Conservation (phyloP, 2,888 invertebrate genomes). For the Aporophyla lueneburgensis region DNA sequence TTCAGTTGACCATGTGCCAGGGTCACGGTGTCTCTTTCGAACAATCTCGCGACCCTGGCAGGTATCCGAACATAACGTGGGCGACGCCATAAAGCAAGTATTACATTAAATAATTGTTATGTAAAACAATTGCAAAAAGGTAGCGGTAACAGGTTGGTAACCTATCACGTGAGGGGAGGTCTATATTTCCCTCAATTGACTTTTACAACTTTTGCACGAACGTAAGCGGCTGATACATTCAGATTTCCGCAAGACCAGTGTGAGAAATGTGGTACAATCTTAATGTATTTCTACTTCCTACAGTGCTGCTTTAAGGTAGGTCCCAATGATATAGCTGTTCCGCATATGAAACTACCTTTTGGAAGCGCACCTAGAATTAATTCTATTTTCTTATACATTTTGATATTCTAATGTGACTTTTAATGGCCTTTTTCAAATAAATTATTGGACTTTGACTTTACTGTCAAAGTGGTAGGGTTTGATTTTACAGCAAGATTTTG, state of each 20-base stretch:
- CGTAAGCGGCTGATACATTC: neutral
- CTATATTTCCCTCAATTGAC: constrained; percentile 31
- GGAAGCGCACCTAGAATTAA: neutral
- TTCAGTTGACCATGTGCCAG: too few relatives aligned
- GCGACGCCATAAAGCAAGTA: too few relatives aligned
- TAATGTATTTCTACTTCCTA: neutral
- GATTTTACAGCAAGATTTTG: too few relatives aligned
- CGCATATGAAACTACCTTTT: neutral
- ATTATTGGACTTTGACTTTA: neutral
- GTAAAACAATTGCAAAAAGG: constrained; percentile 1
- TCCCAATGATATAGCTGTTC: neutral
- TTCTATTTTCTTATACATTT: neutral
- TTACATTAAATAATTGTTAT: neutral
- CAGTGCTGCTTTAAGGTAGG: neutral
- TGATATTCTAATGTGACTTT: neutral
- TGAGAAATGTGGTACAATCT: neutral
- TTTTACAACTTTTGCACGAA: constrained; percentile 24
- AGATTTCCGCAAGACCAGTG: constrained; percentile 5
- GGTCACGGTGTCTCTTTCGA: too few relatives aligned
- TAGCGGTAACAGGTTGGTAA: constrained; percentile 29
- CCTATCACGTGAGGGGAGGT: constrained; percentile 20
- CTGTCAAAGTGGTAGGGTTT: neutral
- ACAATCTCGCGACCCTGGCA: too few relatives aligned
- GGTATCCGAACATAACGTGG: rapidly evolving
- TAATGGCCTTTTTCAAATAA: neutral